Conservation (phyloP, 2,888 invertebrate species). For the Lasioglossum villosulum region DNA sequence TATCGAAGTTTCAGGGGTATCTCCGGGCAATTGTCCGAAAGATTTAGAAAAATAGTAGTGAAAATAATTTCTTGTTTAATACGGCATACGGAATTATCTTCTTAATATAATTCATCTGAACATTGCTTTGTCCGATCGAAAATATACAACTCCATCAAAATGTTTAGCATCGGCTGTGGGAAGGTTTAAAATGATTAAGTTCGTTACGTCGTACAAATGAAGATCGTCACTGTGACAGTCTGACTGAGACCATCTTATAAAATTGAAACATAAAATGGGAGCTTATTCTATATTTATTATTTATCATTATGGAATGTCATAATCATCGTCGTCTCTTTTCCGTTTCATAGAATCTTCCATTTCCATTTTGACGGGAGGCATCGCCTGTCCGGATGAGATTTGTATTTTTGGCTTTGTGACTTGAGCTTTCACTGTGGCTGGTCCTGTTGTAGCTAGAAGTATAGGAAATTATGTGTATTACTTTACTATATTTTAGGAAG, state of each 20-base stretch:
- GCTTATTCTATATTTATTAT: background rate
- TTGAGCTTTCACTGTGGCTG: slow-evolving; percentile 72
- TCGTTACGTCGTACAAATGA: slow-evolving; percentile 2
- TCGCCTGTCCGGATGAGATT: slow-evolving; percentile 76
- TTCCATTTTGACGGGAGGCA: slow-evolving; percentile 79
- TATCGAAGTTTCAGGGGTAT: background rate
- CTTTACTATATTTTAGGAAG: background rate
- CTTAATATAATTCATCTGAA: slow-evolving; percentile 1
- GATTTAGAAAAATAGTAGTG: slow-evolving; percentile 5
- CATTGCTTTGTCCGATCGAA: background rate
- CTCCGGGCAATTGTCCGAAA: background rate
- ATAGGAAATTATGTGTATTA: background rate
- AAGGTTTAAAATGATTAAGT: background rate
- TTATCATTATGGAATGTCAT: slow-evolving; percentile 78
- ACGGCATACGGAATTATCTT: background rate
- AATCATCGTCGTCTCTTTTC: slow-evolving; percentile 82
- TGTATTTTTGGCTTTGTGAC: slow-evolving; percentile 81
- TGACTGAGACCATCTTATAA: background rate
- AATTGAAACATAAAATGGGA: slow-evolving; percentile 30
- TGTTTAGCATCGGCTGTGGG: background rate
- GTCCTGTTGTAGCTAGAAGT: slow-evolving; percentile 65
- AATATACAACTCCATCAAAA: slow-evolving; percentile 19
- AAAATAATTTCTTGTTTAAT: slow-evolving; percentile 20
- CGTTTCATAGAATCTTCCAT: slow-evolving; percentile 78
- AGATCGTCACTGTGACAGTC: background rate